These are phyloP conservation scores for Gallinago jamesoni DNA, from an alignment of 2,113 vertebrate species.

Conservation along the genomic window DNA sequence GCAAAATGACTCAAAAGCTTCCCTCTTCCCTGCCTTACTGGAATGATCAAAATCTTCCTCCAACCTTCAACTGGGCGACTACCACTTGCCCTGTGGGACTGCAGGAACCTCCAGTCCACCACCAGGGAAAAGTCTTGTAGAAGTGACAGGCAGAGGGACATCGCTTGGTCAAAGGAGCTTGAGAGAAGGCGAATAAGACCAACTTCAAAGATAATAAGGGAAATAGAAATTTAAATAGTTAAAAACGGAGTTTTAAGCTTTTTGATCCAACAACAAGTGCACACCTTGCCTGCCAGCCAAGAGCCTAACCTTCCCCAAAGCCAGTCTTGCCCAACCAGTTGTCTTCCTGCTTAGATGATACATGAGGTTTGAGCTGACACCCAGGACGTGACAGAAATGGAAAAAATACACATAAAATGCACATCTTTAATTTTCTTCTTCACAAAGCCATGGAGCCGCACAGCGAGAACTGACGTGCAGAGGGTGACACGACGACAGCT, in stretches of 20 bases:
- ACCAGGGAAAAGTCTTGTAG: neutral
- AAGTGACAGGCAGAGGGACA: neutral
- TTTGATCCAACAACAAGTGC: neutral
- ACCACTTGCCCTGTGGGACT: neutral
- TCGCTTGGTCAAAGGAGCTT: neutral
- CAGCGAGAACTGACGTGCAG: constrained; percentile 80
- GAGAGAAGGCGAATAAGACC: neutral
- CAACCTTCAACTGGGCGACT: neutral
- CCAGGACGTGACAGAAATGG: constrained; percentile 58
- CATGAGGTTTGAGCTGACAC: constrained; percentile 13
- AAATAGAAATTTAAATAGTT: neutral
- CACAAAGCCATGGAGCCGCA: constrained; percentile 80
- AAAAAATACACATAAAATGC: constrained; percentile 69
- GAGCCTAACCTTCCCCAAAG: neutral
- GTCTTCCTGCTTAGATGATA: neutral
- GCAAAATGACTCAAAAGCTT: neutral
- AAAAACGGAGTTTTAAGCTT: neutral
- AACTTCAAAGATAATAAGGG: neutral
- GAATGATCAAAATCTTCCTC: constrained; percentile 46
- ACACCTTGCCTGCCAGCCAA: constrained; percentile 2
- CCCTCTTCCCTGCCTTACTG: neutral
- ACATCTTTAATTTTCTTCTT: constrained; percentile 33
- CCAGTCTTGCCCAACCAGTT: neutral
- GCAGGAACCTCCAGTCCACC: neutral
- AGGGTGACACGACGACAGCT: constrained; percentile 69